Base-by-base conservation (phyloP, 2,888 invertebrate species). In the Zeuzera pyrina region DNA sequence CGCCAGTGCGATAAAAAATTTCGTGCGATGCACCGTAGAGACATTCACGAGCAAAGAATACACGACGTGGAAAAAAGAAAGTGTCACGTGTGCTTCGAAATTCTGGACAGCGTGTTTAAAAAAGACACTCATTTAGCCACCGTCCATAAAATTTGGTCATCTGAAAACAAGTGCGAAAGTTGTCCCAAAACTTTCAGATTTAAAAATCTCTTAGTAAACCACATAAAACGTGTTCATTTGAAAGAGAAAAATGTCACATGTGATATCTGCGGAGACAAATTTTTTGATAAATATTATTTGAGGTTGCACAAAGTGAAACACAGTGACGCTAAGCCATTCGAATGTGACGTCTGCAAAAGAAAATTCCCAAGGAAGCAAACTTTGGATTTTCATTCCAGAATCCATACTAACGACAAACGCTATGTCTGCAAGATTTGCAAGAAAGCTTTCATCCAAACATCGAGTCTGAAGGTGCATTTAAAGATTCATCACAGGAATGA, bases 331-430 rank as follows among this genome's bases (percentile, higher is more conserved):
- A 49, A 57, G 2, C 57, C 52, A 16, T 66, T 56, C 12, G 48
- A 52, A 11, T 68, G 67, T 31, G 10, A 21, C 5, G 12, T 35
- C 2, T 68, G 67, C 25, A 43, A 49, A 5, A 66, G 64, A 29
- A 42, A 57, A 12, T 69, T 65, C 27, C 16, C 33, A 3, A 35
- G 38, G 15, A 35, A 33, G 10, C 12, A 27, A 6, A 24, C 33
- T 3, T 10, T 40, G 56, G 32, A 24, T 6, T 45, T 67, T 3
- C 73, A 73, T 35, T 32, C 54, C 12, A 43, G 69, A 2, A 67
- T 69, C 4, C 74, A 76, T 28, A 71, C 67, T 0, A 66, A 68
- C 1, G 66, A 67, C 29, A 68, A 63, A 32, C 64, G 71, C 1
- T 67, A 55, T 33, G 39, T 55, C 2, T 72, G 76, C 37, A 49